Conservation (phyloP, 2,113 vertebrate species). For the Strigops habroptila region DNA sequence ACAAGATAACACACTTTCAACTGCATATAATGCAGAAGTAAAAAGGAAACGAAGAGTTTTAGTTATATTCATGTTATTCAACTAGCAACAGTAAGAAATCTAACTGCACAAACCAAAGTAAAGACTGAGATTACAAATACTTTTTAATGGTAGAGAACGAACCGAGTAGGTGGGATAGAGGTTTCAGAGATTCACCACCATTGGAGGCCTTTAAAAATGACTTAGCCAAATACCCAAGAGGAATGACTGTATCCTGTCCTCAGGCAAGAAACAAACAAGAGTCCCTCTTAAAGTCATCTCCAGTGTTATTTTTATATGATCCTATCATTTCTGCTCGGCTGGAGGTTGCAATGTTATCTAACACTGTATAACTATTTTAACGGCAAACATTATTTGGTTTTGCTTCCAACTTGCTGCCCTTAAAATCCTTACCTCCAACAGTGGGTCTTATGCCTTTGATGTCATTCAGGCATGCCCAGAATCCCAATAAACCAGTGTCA, state of each 20-base stretch:
- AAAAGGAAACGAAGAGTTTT: background rate
- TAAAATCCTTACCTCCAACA: background rate
- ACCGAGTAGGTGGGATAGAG: background rate
- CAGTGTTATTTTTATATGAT: conserved; percentile 20
- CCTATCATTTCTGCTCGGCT: conserved; percentile 31
- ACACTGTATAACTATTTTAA: background rate
- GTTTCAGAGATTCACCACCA: background rate
- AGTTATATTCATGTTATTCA: background rate
- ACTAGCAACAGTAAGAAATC: background rate
- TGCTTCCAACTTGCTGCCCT: background rate
- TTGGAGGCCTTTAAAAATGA: background rate
- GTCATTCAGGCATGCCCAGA: background rate
- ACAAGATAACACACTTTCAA: background rate
- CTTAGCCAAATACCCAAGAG: background rate
- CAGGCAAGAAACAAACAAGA: background rate
- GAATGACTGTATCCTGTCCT: background rate
- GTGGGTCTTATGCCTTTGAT: rapidly evolving
- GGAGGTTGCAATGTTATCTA: background rate
- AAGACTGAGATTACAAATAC: background rate
- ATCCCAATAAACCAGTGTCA: background rate
- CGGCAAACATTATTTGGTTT: background rate
- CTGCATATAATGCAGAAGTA: background rate
- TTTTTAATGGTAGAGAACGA: background rate
- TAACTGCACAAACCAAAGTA: background rate
- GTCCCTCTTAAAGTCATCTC: background rate